Percentiles rank a stretch among this genome's conserved stretches.
These are phyloP conservation scores for Aptenodytes forsteri DNA, from an alignment of 2,113 vertebrate species.

Conservation along the genomic window DNA sequence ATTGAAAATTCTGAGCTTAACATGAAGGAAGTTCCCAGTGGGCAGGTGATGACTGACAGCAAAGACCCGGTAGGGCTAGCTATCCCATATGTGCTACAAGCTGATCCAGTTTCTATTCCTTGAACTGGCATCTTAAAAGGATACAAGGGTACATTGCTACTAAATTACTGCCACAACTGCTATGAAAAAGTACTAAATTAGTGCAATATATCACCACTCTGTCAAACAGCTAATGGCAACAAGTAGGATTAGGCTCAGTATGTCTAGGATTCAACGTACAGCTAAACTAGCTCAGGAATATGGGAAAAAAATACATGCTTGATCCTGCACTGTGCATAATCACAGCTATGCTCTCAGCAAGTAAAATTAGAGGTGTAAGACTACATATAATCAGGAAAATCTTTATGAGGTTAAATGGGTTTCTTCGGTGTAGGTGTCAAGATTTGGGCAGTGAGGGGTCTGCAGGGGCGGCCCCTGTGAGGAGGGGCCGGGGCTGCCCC, in stretches of 20 bases:
- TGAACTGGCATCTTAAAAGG: background rate
- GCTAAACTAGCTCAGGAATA: background rate
- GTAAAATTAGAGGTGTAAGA: background rate
- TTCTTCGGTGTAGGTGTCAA: too few species aligned
- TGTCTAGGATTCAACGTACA: background rate
- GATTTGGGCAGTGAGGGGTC: background rate
- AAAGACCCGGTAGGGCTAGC: rapidly evolving
- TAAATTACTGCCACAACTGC: background rate
- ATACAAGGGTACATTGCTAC: background rate
- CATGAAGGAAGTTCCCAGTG: background rate
- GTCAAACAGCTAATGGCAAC: background rate
- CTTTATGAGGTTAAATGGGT: background rate
- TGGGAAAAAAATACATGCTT: background rate
- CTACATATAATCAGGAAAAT: background rate
- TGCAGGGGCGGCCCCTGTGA: rapidly evolving
- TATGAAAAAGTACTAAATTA: background rate
- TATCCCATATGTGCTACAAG: background rate
- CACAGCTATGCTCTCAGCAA: background rate
- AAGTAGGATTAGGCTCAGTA: background rate
- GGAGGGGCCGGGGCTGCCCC: rapidly evolving
- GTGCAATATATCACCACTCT: background rate
- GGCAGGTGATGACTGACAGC: background rate
- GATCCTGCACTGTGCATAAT: background rate
- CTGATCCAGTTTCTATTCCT: background rate
- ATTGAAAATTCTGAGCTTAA: background rate